phyloP scores from a whole-genome alignment of 2,888 invertebrate genomes.

The Camponotus fellah region DNA sequence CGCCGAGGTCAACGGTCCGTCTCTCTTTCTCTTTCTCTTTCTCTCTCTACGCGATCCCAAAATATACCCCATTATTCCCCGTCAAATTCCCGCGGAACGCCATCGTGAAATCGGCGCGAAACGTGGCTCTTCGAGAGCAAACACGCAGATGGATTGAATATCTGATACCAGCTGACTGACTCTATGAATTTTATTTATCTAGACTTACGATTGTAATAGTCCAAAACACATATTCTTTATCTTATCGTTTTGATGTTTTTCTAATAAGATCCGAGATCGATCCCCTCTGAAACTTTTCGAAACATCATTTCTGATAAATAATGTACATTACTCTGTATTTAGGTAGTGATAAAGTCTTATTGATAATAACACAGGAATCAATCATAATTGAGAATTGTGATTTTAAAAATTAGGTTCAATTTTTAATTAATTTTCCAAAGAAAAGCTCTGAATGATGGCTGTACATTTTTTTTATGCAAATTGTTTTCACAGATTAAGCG shows the following conservation, averaged over 20 bases:
- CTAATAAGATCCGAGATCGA: background rate
- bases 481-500: slow-evolving; percentile 1
- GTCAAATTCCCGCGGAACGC: slow-evolving; percentile 27
- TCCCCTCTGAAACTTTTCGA: background rate
- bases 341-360: background rate
- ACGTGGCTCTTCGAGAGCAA: background rate
- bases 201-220: background rate
- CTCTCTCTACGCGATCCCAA: slow-evolving; percentile 21
- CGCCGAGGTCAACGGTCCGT: slow-evolving; percentile 43
- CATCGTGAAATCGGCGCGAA: background rate
- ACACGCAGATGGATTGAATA: background rate
- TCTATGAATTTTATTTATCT: background rate
- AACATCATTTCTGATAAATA: background rate
- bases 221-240: background rate
- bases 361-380: background rate
- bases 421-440: background rate
- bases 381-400: background rate
- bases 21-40: background rate
- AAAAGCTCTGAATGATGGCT: background rate
- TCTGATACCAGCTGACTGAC: background rate
- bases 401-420: background rate
- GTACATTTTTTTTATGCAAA: background rate
- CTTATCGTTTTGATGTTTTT: background rate
- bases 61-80: slow-evolving; percentile 52
- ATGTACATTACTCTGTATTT: background rate